Evolutionary conservation across 2,888 invertebrate species (phyloP).

Genomic region (Gortyna flavago): DNA sequence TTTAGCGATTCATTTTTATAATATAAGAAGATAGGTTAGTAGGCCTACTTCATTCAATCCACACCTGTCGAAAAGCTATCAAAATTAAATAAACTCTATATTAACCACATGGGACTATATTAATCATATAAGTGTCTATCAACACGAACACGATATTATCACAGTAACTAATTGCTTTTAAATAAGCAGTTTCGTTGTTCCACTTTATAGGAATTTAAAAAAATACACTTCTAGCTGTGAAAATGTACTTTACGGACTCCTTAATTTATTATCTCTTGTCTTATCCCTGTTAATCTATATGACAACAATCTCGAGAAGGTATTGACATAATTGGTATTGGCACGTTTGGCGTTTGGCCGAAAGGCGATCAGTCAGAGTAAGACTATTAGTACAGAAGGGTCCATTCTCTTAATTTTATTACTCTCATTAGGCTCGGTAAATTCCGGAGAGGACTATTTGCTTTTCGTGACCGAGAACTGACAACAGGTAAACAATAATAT

Average conservation of each 20-base stretch:
- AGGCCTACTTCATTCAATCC: background rate
- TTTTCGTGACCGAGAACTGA: background rate
- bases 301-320: constrained; percentile 10
- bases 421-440: constrained; percentile 21
- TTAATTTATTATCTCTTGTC: background rate
- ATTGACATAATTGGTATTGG: constrained; percentile 19
- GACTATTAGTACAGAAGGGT: constrained; percentile 7
- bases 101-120: background rate
- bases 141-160: constrained; percentile 4
- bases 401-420: constrained; percentile 27
- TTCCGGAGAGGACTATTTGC: constrained; percentile 9
- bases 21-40: too few species aligned
- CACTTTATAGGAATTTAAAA: background rate
- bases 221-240: background rate
- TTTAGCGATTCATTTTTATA: too few species aligned
- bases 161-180: constrained; percentile 10
- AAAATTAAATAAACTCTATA: constrained; percentile 10
- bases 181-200: background rate
- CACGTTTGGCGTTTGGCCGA: background rate
- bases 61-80: background rate
- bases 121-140: constrained; percentile 9
- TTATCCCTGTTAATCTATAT: background rate
- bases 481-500: constrained; percentile 16
- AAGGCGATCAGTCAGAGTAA: background rate
- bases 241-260: background rate